Evolutionary conservation across 2,113 vertebrate species (phyloP).

Genomic region (Anthoscopus minutus): DNA sequence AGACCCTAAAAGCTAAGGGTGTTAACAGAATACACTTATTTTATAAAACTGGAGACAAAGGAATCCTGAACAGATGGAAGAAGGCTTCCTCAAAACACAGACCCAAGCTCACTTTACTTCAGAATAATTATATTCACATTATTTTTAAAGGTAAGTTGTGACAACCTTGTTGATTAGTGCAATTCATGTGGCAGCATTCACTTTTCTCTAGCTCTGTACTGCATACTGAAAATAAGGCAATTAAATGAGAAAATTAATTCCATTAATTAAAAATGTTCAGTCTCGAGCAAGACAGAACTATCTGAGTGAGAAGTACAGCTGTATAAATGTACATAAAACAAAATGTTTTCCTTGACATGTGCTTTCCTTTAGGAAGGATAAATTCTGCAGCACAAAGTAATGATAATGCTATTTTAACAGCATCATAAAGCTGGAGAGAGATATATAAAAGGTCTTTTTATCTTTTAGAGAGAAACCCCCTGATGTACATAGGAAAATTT

Average conservation of each 20-base stretch:
- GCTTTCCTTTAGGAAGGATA: slow-evolving; percentile 28
- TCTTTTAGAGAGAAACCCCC: slow-evolving; percentile 1
- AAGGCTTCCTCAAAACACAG: background rate
- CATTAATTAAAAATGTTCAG: slow-evolving; percentile 59
- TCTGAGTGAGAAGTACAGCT: slow-evolving; percentile 26
- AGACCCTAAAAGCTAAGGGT: background rate
- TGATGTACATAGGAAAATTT: background rate
- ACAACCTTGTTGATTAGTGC: slow-evolving; percentile 59
- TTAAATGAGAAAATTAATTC: slow-evolving; percentile 64
- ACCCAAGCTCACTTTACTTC: background rate
- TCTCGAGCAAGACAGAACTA: slow-evolving; percentile 31
- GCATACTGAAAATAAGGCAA: slow-evolving; percentile 57
- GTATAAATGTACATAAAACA: slow-evolving; percentile 21
- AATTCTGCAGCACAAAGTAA: background rate
- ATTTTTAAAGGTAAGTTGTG: slow-evolving; percentile 62
- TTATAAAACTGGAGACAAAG: background rate
- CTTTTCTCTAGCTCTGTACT: slow-evolving; percentile 24
- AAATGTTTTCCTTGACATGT: slow-evolving; percentile 2
- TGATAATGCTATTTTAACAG: background rate
- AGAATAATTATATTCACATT: slow-evolving; percentile 41
- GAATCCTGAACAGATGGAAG: background rate
- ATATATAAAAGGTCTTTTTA: background rate
- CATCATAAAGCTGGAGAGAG: background rate
- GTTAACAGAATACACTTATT: background rate
- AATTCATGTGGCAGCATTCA: slow-evolving; percentile 52